A percentile compares a stretch with the other conserved stretches of the same genome.
phyloP scores from a whole-genome alignment of 1,140 invertebrate species.

The Pogonus chalceus region DNA sequence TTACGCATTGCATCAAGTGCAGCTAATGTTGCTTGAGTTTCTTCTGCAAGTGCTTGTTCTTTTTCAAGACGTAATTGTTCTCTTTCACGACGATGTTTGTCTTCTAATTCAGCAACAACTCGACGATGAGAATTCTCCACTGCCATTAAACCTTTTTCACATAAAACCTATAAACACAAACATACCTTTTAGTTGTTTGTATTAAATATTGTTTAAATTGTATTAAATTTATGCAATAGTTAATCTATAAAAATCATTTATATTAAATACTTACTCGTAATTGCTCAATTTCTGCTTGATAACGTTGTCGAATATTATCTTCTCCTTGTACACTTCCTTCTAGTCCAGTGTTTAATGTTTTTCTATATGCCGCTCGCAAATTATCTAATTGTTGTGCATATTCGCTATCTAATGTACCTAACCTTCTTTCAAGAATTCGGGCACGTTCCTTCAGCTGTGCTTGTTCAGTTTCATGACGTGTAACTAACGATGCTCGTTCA shows the following conservation, averaged over 20 bases:
- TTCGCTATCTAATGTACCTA: constrained; percentile 62
- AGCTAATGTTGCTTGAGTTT: constrained; percentile 70
- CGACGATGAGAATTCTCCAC: constrained; percentile 85
- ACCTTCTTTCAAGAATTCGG: constrained; percentile 52
- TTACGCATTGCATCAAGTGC: constrained; percentile 88
- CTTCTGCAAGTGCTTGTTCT: constrained; percentile 79
- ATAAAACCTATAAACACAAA: constrained; percentile 47
- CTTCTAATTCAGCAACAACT: constrained; percentile 72
- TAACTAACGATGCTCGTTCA: constrained; percentile 1
- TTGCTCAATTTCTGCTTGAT: constrained; percentile 80
- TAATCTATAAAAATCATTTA: no score
- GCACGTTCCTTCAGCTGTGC: constrained; percentile 43
- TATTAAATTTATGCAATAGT: neutral
- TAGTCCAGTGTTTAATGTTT: constrained; percentile 34
- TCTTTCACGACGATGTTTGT: constrained; percentile 69
- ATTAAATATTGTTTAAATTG: neutral
- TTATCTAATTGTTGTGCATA: constrained; percentile 68
- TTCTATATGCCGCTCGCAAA: constrained; percentile 57
- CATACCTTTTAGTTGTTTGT: neutral
- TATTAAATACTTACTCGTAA: constrained; percentile 44
- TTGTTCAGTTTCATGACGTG: neutral
- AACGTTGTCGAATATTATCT: constrained; percentile 61
- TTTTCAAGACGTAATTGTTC: constrained; percentile 66
- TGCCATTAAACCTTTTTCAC: constrained; percentile 74
- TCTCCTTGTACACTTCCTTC: constrained; percentile 37